Evolutionary conservation across 1,140 invertebrate species (phyloP).

Genomic region (Physella acuta): DNA sequence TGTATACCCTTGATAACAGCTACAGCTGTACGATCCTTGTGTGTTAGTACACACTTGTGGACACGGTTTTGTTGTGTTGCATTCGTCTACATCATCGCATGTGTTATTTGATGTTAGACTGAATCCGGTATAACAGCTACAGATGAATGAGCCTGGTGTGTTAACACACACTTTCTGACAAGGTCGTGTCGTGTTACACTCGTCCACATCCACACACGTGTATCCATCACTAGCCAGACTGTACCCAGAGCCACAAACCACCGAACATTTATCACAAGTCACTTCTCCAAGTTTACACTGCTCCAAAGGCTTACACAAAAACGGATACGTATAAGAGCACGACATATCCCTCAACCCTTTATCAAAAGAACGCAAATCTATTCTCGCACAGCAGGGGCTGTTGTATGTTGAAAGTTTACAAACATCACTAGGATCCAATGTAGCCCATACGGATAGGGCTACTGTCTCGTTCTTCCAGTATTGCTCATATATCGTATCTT

Average conservation of each 20-base stretch:
- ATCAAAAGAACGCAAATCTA: background rate
- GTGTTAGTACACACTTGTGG: slow-evolving; percentile 33
- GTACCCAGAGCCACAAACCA: background rate
- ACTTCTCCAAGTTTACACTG: background rate
- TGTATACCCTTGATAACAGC: background rate
- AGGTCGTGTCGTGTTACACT: background rate
- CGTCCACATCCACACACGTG: background rate
- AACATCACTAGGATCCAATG: background rate
- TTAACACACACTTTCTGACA: slow-evolving; percentile 25
- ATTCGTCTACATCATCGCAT: slow-evolving; percentile 23
- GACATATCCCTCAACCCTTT: background rate
- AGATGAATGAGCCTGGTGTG: slow-evolving; percentile 29
- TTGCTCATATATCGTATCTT: background rate
- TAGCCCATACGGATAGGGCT: background rate
- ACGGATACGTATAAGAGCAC: background rate
- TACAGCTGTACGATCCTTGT: slow-evolving; percentile 17
- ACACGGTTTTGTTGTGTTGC: background rate
- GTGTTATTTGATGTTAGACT: background rate
- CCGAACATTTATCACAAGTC: background rate
- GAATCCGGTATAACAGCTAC: slow-evolving; percentile 29
- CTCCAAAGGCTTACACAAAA: background rate
- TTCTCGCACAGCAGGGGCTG: background rate
- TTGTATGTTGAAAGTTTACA: background rate
- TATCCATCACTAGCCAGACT: background rate
- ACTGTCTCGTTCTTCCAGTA: background rate